These are phyloP conservation scores for Drosophila tanythrix DNA, from an alignment of 2,888 invertebrate genomes.

Conservation along the genomic window DNA sequence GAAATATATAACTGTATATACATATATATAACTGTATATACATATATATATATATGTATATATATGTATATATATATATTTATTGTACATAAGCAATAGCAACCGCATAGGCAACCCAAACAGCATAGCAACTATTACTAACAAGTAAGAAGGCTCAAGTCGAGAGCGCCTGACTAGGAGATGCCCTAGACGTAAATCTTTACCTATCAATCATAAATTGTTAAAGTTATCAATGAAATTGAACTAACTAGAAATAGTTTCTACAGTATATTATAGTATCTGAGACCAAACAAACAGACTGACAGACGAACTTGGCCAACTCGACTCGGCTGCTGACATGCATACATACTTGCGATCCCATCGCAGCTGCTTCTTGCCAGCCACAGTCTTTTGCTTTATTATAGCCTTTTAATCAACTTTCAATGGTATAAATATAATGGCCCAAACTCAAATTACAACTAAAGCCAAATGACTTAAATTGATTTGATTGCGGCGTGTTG, in stretches of 20 bases:
- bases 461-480: constrained; percentile 42
- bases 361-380: background rate
- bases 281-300: background rate
- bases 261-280: background rate
- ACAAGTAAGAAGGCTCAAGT: background rate
- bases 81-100: background rate
- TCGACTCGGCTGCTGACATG: background rate
- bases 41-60: background rate
- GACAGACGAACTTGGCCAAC: background rate
- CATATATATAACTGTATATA: background rate
- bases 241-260: background rate
- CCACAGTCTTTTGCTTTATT: background rate
- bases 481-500: constrained; percentile 32
- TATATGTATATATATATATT: background rate
- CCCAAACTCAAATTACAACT: constrained; percentile 30
- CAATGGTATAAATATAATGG: background rate
- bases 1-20: background rate
- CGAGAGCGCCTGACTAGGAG: background rate
- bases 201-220: too few species aligned
- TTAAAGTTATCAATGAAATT: background rate
- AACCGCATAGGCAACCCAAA: constrained; percentile 24
- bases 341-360: background rate
- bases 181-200: background rate
- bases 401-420: background rate
- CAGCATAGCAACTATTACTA: background rate